Evolutionary conservation across 2,888 invertebrate species (phyloP), one percentile per base, ranked within the genome.

Genomic region (Timandra comae): DNA sequence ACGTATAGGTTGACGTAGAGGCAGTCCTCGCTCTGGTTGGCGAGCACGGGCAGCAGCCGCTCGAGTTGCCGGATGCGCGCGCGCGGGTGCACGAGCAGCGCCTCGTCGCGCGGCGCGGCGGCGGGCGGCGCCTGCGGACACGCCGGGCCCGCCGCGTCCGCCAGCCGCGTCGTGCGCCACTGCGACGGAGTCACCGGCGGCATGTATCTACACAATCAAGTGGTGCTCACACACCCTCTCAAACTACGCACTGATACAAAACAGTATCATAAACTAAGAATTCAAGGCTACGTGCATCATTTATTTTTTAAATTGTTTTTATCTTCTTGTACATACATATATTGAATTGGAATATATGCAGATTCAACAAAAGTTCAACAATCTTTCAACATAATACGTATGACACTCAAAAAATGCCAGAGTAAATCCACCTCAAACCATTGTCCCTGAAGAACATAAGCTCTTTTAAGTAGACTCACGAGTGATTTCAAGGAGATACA

Each of bases 21-120:
- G 76, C 99, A 99, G 88, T 99, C 98, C 87, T 99, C 99, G 76
- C 95, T 96, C 87, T 98, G 97, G 73, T 97, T 95, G 62, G 91
- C 90, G 38, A 98, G 89, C 51, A 94, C 86, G 9, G 96, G 95
- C 56, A 93, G 80, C 52, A 98, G 86, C 45, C 94, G 91, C 64
- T 95, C 93, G 41, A 98, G 88, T 73, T 96, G 93, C 11, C 93
- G 91, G 46, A 96, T 91, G 32, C 96, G 89, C 29, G 93, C 94
- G 39, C 93, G 89, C 21, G 98, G 97, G 73, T 95, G 91, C 60
- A 91, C 85, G 42, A 92, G 74, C 35, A 95, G 79, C 6, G 89
- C 89, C 60, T 90, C 90, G 23, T 89, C 88, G 35, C 86, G 84
- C 22, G 85, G 75, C 40, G 63, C 44, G 34, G 77, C 73, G 39